Conservation (phyloP, 1,140 invertebrate genomes). For the Listronotus bonariensis region DNA sequence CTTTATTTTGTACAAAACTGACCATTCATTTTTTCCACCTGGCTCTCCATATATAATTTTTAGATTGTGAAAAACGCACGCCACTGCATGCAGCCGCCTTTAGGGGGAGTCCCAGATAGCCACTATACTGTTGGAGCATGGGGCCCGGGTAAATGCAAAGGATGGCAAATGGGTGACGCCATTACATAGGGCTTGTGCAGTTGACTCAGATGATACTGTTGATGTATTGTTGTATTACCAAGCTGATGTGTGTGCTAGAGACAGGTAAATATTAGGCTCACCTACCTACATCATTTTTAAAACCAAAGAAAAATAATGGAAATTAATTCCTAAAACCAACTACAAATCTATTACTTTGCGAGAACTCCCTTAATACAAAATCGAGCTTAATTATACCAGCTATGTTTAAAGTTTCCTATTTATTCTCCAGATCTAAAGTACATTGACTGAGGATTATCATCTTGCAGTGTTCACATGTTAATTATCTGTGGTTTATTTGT, state of each 20-base stretch:
- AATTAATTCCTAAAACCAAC: too few species aligned
- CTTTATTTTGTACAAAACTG: too few species aligned
- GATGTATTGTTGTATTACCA: slow-evolving; percentile 62
- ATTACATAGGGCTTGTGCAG: slow-evolving; percentile 67
- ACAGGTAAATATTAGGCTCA: slow-evolving; percentile 54
- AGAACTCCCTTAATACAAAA: too few species aligned
- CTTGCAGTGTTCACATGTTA: too few species aligned
- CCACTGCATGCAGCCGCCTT: slow-evolving; percentile 69
- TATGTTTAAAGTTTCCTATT: too few species aligned
- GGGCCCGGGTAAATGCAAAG: slow-evolving; percentile 67
- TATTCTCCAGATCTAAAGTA: too few species aligned
- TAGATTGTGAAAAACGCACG: slow-evolving; percentile 63
- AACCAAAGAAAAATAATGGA: too few species aligned
- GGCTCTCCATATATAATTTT: slow-evolving; percentile 2
- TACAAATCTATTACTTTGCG: too few species aligned
- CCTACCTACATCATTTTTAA: background rate
- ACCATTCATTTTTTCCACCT: too few species aligned
- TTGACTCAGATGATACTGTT: slow-evolving; percentile 60
- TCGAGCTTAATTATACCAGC: too few species aligned
- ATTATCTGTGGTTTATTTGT: too few species aligned
- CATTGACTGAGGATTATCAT: too few species aligned
- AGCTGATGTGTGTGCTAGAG: slow-evolving; percentile 64
- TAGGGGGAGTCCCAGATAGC: slow-evolving; percentile 64
- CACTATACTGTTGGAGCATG: slow-evolving; percentile 61
- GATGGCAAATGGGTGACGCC: slow-evolving; percentile 70